Evolutionary conservation across 2,888 invertebrate species (phyloP).

Genomic region (Synergus laeviventris): DNA sequence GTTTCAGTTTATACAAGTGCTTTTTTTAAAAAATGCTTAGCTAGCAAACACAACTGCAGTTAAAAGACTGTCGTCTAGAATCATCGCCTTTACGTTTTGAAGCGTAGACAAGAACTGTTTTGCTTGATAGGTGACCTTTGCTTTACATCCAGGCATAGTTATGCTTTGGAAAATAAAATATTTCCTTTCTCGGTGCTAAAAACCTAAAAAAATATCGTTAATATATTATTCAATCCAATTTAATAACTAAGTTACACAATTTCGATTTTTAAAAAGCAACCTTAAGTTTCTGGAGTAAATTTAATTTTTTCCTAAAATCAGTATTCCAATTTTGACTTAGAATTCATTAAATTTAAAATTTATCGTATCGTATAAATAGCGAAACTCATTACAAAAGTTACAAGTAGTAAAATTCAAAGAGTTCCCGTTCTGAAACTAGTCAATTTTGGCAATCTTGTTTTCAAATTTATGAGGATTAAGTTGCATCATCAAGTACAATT

Average conservation of each 20-base stretch:
- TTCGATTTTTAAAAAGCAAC: background rate
- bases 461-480: background rate
- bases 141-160: background rate
- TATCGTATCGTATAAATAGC: no score
- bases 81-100: slow-evolving; percentile 20
- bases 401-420: no score
- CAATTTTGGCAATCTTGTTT: background rate
- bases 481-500: background rate
- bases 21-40: slow-evolving; percentile 3
- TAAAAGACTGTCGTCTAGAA: background rate
- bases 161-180: background rate
- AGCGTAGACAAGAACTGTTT: slow-evolving; percentile 28
- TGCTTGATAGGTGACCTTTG: slow-evolving; percentile 4
- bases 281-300: background rate
- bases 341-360: no score
- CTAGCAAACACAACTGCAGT: background rate
- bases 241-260: background rate
- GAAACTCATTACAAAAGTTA: no score
- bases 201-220: background rate
- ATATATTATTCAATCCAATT: background rate
- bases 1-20: background rate
- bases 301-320: background rate
- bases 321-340: no score
- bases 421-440: no score
- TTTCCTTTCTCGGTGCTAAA: background rate